A percentile compares a stretch with the other conserved stretches of the same genome.
Conservation (phyloP, 1,140 invertebrate genomes). For the Lasioglossum baleicum region DNA sequence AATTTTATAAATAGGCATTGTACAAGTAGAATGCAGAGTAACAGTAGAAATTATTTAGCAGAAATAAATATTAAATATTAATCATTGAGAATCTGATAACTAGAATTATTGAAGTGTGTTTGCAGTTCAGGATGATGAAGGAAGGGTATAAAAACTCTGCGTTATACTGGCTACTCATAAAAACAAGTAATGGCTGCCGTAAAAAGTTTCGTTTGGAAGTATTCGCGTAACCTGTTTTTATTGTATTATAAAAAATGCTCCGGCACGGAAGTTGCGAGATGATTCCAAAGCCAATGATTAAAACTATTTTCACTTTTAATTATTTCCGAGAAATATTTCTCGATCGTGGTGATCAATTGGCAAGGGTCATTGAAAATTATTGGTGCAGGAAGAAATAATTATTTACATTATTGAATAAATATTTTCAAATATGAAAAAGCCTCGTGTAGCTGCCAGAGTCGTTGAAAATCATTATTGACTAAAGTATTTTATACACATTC, state of each 20-base stretch:
- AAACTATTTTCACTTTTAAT: neutral
- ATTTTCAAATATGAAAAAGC: too few species aligned
- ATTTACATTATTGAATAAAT: too few species aligned
- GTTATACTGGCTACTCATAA: neutral
- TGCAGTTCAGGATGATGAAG: neutral
- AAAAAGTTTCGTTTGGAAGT: neutral
- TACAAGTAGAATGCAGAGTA: neutral
- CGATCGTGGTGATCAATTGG: too few species aligned
- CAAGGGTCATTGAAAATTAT: too few species aligned
- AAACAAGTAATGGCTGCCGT: neutral
- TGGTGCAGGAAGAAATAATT: too few species aligned
- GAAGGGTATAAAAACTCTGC: constrained; percentile 4
- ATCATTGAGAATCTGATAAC: neutral
- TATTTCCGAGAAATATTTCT: neutral
- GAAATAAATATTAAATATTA: neutral
- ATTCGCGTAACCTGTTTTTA: neutral
- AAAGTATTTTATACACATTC: too few species aligned
- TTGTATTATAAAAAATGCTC: neutral
- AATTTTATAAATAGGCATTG: neutral
- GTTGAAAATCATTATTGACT: too few species aligned
- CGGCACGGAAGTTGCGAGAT: neutral
- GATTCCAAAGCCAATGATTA: neutral
- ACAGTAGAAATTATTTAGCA: neutral
- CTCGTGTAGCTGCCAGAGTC: too few species aligned
- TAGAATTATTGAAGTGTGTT: neutral